Conservation (phyloP, 2,888 invertebrate genomes). For the Autographa pulchrina region DNA sequence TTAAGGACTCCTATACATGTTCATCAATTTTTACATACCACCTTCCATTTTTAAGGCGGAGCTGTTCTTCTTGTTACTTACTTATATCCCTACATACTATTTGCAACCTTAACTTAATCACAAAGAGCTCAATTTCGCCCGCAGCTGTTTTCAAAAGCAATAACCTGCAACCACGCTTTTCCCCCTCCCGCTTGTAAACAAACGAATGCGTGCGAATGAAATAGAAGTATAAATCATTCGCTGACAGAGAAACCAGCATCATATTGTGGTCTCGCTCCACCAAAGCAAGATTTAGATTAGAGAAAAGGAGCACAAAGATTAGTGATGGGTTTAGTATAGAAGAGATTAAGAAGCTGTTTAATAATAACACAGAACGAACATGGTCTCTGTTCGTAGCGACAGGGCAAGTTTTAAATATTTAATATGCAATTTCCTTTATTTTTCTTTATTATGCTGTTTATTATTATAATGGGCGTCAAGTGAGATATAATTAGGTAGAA, state of each 20-base stretch:
- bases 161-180: constrained; percentile 75
- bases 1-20: constrained; percentile 89
- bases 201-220: constrained; percentile 75
- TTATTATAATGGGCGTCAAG: constrained; percentile 78
- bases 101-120: constrained; percentile 20
- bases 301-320: constrained; percentile 71
- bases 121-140: constrained; percentile 54
- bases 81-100: constrained; percentile 47
- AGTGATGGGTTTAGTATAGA: constrained; percentile 66
- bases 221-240: constrained; percentile 66
- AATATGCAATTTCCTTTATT: constrained; percentile 87
- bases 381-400: constrained; percentile 84
- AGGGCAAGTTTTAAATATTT: constrained; percentile 86
- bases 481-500: constrained; percentile 76
- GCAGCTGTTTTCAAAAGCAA: constrained; percentile 62
- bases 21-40: constrained; percentile 90
- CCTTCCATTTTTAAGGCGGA: constrained; percentile 90
- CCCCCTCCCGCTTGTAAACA: constrained; percentile 76
- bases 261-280: constrained; percentile 68
- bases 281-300: constrained; percentile 63
- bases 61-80: constrained; percentile 84
- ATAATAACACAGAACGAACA: constrained; percentile 87
- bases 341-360: constrained; percentile 86
- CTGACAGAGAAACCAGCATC: constrained; percentile 57
- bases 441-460: constrained; percentile 75